Evolutionary conservation across 1,140 invertebrate species (phyloP), one percentile per base, ranked within the genome.

Genomic region (Lethocerus indicus): DNA sequence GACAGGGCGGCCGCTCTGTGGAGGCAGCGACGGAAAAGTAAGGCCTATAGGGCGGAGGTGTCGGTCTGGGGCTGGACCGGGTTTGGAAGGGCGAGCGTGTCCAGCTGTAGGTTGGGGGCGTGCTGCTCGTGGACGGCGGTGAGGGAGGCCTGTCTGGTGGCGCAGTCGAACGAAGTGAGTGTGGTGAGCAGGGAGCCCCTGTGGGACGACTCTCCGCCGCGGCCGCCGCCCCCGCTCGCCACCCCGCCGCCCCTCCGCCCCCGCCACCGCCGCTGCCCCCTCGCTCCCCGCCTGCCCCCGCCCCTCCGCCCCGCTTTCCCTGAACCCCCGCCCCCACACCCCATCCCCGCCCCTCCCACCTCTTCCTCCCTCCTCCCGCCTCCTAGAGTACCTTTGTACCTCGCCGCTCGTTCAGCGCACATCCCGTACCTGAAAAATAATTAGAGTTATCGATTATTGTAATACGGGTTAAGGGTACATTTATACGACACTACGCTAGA

Each of bases 391-490:
- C 51, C 55, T 42, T 58, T 58, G 39, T 57, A 56, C 13, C 51
- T 49, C 2, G 56, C 56, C 12, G 57, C 56, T 26, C 54, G 26
- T 28, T 47, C 32, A 20, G 56, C 36, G 47, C 56, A 58, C 1
- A 59, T 24, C 6, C 56, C 57, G 27, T 58, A 56, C 39, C 55
- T 51, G 47, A 59, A 65, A 25, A 73, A 61, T n/a, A n/a, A n/a
- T n/a, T n/a, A n/a, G n/a, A n/a, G n/a, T n/a, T n/a, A n/a, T n/a
- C n/a, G n/a, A n/a, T n/a, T n/a, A n/a, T n/a, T n/a, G n/a, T n/a
- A n/a, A n/a, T n/a, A n/a, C n/a, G n/a, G n/a, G n/a, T n/a, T n/a
- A n/a, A n/a, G n/a, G n/a, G n/a, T n/a, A n/a, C n/a, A n/a, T n/a
- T n/a, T n/a, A n/a, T n/a, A n/a, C n/a, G n/a, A n/a, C n/a, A n/a